phyloP scores from a whole-genome alignment of 37 sponge, comb jelly and placozoan species.

The Axinella damicornis region DNA sequence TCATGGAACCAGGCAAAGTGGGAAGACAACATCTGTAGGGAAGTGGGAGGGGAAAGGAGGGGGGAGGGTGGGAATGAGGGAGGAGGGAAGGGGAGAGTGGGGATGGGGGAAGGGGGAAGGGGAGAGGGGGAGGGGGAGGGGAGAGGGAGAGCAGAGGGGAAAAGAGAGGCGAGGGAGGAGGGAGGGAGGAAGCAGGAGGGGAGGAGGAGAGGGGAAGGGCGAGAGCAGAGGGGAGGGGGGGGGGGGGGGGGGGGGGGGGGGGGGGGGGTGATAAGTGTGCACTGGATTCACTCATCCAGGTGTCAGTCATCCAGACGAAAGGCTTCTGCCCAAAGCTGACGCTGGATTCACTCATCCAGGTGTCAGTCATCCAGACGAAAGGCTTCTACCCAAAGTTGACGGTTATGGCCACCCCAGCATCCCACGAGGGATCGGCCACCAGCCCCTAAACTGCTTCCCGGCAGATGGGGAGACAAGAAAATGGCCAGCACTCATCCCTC shows the following conservation, averaged over 20 bases:
- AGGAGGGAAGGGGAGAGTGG: too few species aligned
- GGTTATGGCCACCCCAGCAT: background rate
- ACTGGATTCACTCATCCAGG: conserved; percentile 57
- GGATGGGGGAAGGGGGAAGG: too few species aligned
- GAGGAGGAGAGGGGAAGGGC: too few species aligned
- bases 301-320: conserved; percentile 94
- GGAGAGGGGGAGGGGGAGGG: too few species aligned
- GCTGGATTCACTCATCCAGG: conserved; percentile 57
- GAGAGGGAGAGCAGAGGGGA: too few species aligned
- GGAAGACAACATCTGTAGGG: conserved; percentile 36
- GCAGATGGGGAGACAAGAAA: conserved; percentile 73
- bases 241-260: too few species aligned
- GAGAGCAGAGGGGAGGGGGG: background rate
- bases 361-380: conserved; percentile 94
- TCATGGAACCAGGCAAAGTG: conserved; percentile 45
- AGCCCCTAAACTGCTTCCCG: conserved; percentile 62
- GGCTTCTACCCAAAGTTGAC: conserved; percentile 74
- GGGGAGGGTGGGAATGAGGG: background rate
- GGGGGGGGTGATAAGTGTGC: too few species aligned
- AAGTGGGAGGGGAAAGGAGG: too few species aligned
- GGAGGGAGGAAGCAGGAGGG: too few species aligned
- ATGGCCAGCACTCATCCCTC: conserved; percentile 61
- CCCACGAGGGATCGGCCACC: background rate
- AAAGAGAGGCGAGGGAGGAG: too few species aligned
- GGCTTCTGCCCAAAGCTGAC: conserved; percentile 74